Conservation (phyloP, 2,797 vertebrate species). For the Urocyon cinereoargenteus region DNA sequence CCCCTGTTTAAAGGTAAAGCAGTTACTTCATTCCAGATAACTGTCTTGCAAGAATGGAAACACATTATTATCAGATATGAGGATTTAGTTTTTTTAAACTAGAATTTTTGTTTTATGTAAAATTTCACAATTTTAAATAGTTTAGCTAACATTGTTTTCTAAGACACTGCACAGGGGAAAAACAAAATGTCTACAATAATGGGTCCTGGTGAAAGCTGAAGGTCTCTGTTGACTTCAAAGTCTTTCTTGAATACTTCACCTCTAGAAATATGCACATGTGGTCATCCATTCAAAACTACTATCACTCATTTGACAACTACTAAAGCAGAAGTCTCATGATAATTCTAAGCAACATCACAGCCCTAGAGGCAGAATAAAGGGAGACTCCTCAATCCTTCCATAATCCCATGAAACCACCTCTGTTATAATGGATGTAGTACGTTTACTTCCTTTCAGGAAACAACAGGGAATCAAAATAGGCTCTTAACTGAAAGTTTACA, state of each 20-base stretch:
- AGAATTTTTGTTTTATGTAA: constrained; percentile 15
- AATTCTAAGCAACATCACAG: background rate
- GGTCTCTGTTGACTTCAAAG: background rate
- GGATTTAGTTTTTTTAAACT: background rate
- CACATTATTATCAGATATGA: background rate
- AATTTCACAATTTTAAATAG: constrained; percentile 25
- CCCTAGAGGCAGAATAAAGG: background rate
- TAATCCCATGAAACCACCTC: background rate
- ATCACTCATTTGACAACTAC: background rate
- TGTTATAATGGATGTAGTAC: too few relatives aligned
- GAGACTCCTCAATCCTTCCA: background rate
- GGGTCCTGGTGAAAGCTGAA: background rate
- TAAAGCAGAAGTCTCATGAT: background rate
- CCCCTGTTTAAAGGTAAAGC: background rate
- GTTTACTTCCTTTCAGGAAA: background rate
- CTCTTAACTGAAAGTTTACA: background rate
- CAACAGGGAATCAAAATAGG: background rate
- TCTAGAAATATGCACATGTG: background rate
- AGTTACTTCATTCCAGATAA: background rate
- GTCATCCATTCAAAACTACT: background rate
- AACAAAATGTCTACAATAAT: background rate
- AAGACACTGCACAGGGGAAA: background rate
- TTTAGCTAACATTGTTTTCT: background rate
- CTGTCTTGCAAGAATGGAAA: background rate
- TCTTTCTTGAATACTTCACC: background rate